Conservation (phyloP, 2,888 invertebrate genomes). For the Ceraclea dissimilis region DNA sequence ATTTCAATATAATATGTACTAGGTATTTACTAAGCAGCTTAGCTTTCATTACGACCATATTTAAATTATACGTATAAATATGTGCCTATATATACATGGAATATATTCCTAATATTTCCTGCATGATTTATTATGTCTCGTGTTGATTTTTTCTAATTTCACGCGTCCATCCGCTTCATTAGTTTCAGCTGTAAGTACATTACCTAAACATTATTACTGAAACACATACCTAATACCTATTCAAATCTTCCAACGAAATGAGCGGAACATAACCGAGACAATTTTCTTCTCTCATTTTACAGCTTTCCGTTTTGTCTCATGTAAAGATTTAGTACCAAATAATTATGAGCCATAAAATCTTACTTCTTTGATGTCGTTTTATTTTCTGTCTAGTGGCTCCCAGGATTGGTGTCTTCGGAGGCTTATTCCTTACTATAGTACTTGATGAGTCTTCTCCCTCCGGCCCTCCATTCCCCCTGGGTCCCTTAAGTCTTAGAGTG, state of each 20-base stretch:
- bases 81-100: no score
- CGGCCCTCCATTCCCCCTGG: slow-evolving; percentile 39
- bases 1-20: no score
- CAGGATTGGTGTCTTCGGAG: slow-evolving; percentile 49
- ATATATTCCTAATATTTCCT: no score
- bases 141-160: neutral
- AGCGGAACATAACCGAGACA: neutral
- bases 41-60: no score
- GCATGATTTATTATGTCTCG: no score
- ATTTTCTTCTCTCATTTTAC: neutral
- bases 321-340: neutral
- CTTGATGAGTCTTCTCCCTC: slow-evolving; percentile 24
- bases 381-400: slow-evolving; percentile 37
- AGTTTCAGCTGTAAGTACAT: neutral
- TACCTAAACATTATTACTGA: no score
- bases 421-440: slow-evolving; percentile 44
- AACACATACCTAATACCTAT: neutral
- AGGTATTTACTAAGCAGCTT: no score
- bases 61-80: no score
- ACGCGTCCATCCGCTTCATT: neutral
- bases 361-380: slow-evolving; percentile 46
- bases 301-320: neutral
- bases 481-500: slow-evolving; percentile 39
- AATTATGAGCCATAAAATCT: slow-evolving; percentile 27
- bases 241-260: neutral